Evolutionary conservation across 1,140 invertebrate species (phyloP).

Genomic region (Drosophila bipectinata): DNA sequence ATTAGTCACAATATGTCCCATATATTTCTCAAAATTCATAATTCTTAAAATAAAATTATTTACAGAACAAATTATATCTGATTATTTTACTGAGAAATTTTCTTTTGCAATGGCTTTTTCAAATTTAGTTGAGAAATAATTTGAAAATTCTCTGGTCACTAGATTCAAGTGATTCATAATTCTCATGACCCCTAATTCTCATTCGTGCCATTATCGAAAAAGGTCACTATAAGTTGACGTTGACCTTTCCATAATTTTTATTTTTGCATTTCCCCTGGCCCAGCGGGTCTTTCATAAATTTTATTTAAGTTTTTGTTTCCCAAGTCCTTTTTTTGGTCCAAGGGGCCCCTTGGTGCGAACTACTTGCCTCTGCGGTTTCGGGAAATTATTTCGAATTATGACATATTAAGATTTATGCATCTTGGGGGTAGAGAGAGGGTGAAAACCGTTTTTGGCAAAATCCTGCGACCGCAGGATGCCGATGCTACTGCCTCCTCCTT

Average conservation of each 20-base stretch:
- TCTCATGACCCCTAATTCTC: neutral
- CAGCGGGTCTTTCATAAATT: slow-evolving; percentile 49
- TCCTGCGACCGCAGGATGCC: slow-evolving; percentile 63
- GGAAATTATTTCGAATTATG: slow-evolving; percentile 79
- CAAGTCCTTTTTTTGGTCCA: slow-evolving; percentile 1
- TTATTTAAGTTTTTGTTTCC: neutral
- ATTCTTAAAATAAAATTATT: too few species aligned
- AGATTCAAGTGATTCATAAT: neutral
- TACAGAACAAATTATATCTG: too few species aligned
- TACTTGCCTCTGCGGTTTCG: slow-evolving; percentile 56
- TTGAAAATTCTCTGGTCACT: too few species aligned
- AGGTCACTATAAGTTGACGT: neutral
- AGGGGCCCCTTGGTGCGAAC: slow-evolving; percentile 45
- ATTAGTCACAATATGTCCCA: too few species aligned
- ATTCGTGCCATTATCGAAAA: neutral
- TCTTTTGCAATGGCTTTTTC: too few species aligned
- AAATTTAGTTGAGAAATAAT: too few species aligned
- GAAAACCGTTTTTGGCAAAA: slow-evolving; percentile 38
- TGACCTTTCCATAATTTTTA: slow-evolving; percentile 1
- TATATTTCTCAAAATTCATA: too few species aligned
- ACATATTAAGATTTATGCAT: slow-evolving; percentile 78
- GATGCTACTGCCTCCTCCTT: slow-evolving; percentile 8
- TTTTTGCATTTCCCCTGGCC: slow-evolving; percentile 25
- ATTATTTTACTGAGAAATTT: too few species aligned
- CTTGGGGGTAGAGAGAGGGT: slow-evolving; percentile 22